phyloP scores from a whole-genome alignment of 2,113 vertebrate genomes.

The Platysternon megacephalum region DNA sequence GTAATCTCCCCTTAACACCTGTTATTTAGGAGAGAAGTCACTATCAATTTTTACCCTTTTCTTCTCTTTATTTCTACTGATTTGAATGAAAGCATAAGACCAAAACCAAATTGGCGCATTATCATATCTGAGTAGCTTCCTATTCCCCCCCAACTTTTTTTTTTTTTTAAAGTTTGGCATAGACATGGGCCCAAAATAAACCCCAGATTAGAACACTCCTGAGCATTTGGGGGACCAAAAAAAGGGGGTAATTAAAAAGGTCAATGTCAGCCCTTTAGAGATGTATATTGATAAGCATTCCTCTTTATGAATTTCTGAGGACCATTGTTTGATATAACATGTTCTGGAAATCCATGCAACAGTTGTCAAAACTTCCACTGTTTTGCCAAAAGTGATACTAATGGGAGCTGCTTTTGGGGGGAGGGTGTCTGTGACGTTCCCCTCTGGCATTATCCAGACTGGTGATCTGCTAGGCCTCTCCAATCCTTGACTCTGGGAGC shows the following conservation, averaged over 20 bases:
- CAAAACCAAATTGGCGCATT: not conserved
- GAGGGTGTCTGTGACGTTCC: too few species aligned
- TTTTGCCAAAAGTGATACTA: not conserved
- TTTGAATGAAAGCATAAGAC: not conserved
- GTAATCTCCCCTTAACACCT: not conserved
- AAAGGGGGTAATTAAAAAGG: not conserved
- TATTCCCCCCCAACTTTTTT: too few species aligned
- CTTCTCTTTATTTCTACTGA: not conserved
- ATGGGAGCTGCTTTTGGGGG: not conserved
- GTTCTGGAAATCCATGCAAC: not conserved
- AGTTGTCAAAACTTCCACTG: not conserved
- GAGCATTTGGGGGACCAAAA: not conserved
- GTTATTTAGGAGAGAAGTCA: conserved; percentile 16
- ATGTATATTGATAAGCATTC: not conserved
- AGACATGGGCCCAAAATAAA: not conserved
- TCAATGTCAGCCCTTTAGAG: not conserved
- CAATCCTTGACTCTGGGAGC: too few species aligned
- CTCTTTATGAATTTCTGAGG: not conserved
- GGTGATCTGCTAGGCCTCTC: too few species aligned
- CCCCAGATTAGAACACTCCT: too few species aligned
- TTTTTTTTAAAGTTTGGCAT: not conserved
- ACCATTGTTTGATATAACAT: not conserved
- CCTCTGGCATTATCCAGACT: too few species aligned
- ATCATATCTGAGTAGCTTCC: not conserved
- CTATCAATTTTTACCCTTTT: conserved; percentile 36